These are phyloP conservation scores for Cheilosia variabilis DNA, from an alignment of 2,888 invertebrate genomes.

Conservation along the genomic window DNA sequence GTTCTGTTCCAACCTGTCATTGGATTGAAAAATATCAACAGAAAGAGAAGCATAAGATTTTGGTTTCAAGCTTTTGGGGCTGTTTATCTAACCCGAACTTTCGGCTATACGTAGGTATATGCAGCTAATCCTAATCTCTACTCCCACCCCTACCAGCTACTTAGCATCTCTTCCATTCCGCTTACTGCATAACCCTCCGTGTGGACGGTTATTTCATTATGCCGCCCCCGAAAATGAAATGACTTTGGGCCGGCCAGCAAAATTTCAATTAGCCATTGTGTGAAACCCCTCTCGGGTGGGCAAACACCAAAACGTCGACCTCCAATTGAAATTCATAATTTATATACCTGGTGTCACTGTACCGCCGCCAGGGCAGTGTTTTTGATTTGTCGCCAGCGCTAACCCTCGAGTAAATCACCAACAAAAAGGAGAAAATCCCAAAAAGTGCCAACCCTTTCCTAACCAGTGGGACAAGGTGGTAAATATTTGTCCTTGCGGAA, in stretches of 20 bases:
- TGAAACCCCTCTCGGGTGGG: slow-evolving; percentile 12
- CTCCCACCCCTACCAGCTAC: not conserved
- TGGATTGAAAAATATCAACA: too few species aligned
- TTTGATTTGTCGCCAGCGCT: slow-evolving; percentile 58
- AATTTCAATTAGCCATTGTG: slow-evolving; percentile 57
- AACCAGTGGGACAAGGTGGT: slow-evolving; percentile 29
- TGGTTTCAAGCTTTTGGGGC: too few species aligned
- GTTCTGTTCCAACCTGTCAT: too few species aligned
- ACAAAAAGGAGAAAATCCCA: slow-evolving; percentile 26
- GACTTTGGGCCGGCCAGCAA: slow-evolving; percentile 17
- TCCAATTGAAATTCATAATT: slow-evolving; percentile 51
- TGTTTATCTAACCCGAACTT: too few species aligned
- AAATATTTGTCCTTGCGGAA: slow-evolving; percentile 72
- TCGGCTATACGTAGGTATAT: too few species aligned
- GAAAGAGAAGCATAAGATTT: too few species aligned
- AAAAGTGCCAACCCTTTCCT: slow-evolving; percentile 49
- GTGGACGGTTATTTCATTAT: slow-evolving; percentile 3
- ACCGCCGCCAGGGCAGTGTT: slow-evolving; percentile 30
- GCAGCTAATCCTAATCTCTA: too few species aligned
- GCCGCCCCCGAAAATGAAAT: not conserved
- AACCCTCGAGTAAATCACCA: slow-evolving; percentile 36
- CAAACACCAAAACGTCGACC: slow-evolving; percentile 17
- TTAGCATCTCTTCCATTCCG: not conserved
- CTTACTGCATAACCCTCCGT: not conserved
- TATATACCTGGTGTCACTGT: slow-evolving; percentile 61